Percentiles rank a stretch among this genome's conserved stretches.
These are phyloP conservation scores for Panopea generosa DNA, from an alignment of 2,888 invertebrate species.

Conservation along the genomic window DNA sequence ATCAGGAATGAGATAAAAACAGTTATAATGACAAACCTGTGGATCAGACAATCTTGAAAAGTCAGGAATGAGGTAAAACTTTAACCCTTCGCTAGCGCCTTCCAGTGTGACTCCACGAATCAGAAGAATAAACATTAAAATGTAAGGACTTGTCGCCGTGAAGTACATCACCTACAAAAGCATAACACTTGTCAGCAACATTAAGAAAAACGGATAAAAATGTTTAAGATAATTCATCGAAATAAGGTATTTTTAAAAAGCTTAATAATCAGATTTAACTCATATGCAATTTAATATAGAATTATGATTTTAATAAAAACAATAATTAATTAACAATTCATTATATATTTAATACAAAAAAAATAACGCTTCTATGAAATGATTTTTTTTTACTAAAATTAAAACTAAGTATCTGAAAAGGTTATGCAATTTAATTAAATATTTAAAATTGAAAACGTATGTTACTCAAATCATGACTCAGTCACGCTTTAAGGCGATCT, in stretches of 20 bases:
- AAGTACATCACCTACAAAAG: conserved; percentile 54
- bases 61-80: conserved; percentile 51
- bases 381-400: no score
- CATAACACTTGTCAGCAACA: background rate
- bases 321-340: no score
- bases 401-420: no score
- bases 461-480: conserved; percentile 51
- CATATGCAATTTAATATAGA: no score
- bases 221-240: no score
- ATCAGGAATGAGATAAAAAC: no score
- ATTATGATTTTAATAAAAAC: no score
- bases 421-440: background rate
- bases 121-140: conserved; percentile 51
- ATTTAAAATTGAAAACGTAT: background rate
- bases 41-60: conserved; percentile 38
- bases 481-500: conserved; percentile 46
- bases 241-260: no score
- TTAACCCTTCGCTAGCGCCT: conserved; percentile 49
- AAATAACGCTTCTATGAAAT: no score
- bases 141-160: conserved; percentile 46
- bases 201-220: background rate
- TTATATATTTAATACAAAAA: no score
- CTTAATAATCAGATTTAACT: no score
- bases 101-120: conserved; percentile 48
- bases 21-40: conserved; percentile 35